phyloP scores from a whole-genome alignment of 2,113 vertebrate species.

The Paedocypris sp. region DNA sequence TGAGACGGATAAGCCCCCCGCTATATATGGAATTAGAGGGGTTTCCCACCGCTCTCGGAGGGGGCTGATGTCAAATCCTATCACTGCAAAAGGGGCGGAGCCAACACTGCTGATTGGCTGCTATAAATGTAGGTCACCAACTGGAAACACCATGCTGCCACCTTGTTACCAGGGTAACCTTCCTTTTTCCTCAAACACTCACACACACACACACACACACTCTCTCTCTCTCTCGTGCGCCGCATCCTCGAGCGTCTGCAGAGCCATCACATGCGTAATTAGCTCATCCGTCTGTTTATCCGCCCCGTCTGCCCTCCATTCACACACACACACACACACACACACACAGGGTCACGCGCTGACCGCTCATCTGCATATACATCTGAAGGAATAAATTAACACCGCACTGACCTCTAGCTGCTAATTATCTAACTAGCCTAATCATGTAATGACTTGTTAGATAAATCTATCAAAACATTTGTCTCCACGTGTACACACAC shows the following conservation, averaged over 20 bases:
- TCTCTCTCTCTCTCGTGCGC: background rate
- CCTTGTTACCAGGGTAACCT: constrained; percentile 25
- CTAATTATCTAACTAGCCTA: no score
- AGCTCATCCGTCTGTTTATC: background rate
- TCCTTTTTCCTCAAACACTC: background rate
- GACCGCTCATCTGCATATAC: background rate
- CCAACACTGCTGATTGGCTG: constrained; percentile 5
- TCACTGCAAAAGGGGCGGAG: constrained; percentile 2
- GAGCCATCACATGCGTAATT: background rate
- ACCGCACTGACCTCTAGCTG: no score
- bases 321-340: background rate
- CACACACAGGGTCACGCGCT: background rate
- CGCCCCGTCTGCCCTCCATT: background rate
- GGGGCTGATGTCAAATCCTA: constrained; percentile 22
- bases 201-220: constrained; percentile 8
- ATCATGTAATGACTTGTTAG: no score
- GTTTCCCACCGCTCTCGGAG: constrained; percentile 16
- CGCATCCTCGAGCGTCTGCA: constrained; percentile 6
- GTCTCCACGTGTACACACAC: no score
- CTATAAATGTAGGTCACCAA: constrained; percentile 21
- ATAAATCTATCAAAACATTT: no score
- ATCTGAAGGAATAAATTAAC: no score
- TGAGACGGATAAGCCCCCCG: background rate
- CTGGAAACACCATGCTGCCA: constrained; percentile 6
- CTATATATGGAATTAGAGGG: constrained; percentile 17